A percentile compares a stretch with the other conserved stretches of the same genome.
Evolutionary conservation across 2,888 invertebrate genomes (phyloP).

Genomic region (Drosophila melanocephala): DNA sequence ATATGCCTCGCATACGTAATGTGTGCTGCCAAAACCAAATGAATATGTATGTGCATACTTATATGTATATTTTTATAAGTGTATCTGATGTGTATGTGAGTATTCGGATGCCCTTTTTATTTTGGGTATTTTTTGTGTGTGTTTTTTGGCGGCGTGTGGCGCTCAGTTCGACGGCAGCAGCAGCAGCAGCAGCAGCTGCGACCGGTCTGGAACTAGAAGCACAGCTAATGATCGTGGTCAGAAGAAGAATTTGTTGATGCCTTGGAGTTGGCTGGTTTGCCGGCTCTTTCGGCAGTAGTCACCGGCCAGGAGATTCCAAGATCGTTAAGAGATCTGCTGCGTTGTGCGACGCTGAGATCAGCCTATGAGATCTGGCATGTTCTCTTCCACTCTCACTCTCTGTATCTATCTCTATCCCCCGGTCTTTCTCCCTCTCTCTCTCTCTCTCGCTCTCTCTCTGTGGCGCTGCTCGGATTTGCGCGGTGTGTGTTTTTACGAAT

Average conservation of each 20-base stretch:
- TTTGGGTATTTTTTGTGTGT: constrained; percentile 37
- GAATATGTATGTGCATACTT: constrained; percentile 60
- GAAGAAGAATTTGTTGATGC: constrained; percentile 53
- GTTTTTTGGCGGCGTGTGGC: constrained; percentile 63
- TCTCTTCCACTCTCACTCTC: constrained; percentile 31
- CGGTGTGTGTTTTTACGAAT: constrained; percentile 86
- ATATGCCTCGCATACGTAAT: constrained; percentile 67
- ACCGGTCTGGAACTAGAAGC: constrained; percentile 11
- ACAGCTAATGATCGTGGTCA: constrained; percentile 49
- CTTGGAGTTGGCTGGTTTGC: constrained; percentile 27
- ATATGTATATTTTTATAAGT: constrained; percentile 40
- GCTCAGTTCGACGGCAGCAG: constrained; percentile 40
- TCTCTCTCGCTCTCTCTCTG: constrained; percentile 4
- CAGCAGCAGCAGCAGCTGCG: constrained; percentile 15
- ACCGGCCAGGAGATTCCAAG: constrained; percentile 57
- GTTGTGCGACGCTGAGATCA: constrained; percentile 65
- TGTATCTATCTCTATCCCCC: constrained; percentile 5
- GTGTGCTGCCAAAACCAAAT: constrained; percentile 43
- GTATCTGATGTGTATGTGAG: constrained; percentile 18
- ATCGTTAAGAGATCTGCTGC: constrained; percentile 80
- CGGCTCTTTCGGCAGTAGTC: constrained; percentile 17
- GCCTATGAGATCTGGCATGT: constrained; percentile 56
- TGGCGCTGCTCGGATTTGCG: constrained; percentile 46
- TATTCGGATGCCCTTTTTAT: constrained; percentile 54
- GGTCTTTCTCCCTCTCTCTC: neutral